Conservation (phyloP, 2,797 vertebrate genomes). For the Austrolebias charrua region DNA sequence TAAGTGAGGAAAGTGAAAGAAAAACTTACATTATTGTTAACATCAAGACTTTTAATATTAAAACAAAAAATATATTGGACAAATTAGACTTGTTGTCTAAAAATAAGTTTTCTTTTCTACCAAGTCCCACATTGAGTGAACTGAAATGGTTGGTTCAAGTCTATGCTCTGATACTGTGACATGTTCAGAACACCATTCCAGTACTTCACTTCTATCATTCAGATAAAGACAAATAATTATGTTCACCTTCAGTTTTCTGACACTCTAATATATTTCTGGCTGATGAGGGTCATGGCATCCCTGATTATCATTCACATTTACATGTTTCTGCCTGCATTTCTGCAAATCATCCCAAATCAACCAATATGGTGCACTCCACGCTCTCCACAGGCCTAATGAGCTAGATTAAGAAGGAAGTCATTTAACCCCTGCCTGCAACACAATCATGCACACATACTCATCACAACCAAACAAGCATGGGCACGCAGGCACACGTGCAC, state of each 20-base stretch:
- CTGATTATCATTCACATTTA: constrained; percentile 59
- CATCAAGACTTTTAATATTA: too few species aligned
- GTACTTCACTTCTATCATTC: constrained; percentile 8
- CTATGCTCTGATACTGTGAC: constrained; percentile 6
- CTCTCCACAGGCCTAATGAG: constrained; percentile 68
- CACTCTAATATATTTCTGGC: constrained; percentile 53
- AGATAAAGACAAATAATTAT: constrained; percentile 37
- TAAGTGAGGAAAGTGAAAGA: neutral
- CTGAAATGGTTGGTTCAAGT: constrained; percentile 6
- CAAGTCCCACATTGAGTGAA: constrained; percentile 10
- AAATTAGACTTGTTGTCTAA: too few species aligned
- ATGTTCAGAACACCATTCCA: constrained; percentile 23
- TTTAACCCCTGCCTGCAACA: constrained; percentile 66
- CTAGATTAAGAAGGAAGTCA: constrained; percentile 68
- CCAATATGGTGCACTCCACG: constrained; percentile 51
- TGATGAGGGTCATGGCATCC: constrained; percentile 62
- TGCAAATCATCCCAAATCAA: constrained; percentile 68
- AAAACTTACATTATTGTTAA: neutral
- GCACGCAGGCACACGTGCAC: constrained; percentile 22
- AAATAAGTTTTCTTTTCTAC: too few species aligned
- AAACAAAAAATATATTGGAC: too few species aligned
- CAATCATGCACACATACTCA: constrained; percentile 21
- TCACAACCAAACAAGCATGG: constrained; percentile 39
- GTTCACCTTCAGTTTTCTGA: constrained; percentile 43
- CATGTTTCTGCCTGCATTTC: constrained; percentile 60